These are phyloP conservation scores for Sciurus niger DNA, from an alignment of 2,113 vertebrate genomes.

Conservation along the genomic window DNA sequence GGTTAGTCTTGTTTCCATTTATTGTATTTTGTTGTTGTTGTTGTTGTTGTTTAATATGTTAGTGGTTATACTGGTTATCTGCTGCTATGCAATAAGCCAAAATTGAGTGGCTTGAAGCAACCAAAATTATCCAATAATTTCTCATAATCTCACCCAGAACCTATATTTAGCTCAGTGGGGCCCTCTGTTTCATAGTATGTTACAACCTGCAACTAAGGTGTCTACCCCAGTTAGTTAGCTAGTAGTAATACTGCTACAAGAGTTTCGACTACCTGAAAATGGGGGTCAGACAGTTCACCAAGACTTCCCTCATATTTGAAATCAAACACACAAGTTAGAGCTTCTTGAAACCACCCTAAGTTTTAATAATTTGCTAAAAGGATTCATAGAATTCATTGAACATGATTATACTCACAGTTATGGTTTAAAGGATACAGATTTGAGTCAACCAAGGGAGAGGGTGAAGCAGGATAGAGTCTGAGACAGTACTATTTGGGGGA, in stretches of 20 bases:
- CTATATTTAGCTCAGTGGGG: too few species aligned
- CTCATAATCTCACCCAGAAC: neutral
- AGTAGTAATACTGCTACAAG: neutral
- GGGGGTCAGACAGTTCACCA: neutral
- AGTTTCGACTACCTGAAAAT: neutral
- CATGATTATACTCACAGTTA: neutral
- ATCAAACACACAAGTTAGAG: neutral
- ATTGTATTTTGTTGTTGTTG: neutral
- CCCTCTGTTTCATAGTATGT: neutral
- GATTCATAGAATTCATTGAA: neutral
- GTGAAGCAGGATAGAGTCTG: neutral
- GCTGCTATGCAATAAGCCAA: neutral
- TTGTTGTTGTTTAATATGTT: neutral
- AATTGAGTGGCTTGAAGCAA: neutral
- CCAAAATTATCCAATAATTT: neutral
- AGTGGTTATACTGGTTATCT: neutral
- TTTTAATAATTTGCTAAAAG: conserved; percentile 6
- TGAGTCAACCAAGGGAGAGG: neutral
- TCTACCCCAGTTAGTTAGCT: neutral
- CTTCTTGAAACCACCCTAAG: neutral
- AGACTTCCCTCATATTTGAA: neutral
- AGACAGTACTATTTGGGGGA: neutral
- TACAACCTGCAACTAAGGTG: neutral
- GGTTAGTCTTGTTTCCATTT: neutral
- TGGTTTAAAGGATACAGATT: conserved; percentile 10